phyloP scores from a whole-genome alignment of 2,888 invertebrate genomes.

The Petrolisthes cinctipes region DNA sequence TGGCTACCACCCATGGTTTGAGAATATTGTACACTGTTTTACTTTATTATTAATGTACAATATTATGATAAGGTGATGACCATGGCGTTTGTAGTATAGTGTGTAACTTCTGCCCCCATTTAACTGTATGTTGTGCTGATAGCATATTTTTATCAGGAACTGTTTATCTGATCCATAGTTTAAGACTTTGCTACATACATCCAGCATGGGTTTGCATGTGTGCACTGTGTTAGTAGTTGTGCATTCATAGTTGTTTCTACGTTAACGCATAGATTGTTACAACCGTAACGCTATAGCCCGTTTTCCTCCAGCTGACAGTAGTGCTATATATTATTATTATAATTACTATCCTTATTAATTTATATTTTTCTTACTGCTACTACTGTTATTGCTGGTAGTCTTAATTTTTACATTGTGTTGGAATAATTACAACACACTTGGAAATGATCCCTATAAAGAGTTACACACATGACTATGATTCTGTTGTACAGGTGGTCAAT shows the following conservation, averaged over 20 bases:
- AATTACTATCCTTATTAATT: too few species aligned
- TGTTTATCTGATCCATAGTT: constrained; percentile 44
- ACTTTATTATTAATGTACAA: background rate
- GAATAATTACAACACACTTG: too few species aligned
- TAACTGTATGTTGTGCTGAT: constrained; percentile 42
- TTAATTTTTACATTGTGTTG: too few species aligned
- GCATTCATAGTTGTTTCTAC: constrained; percentile 55
- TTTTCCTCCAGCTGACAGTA: too few species aligned
- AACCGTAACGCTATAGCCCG: constrained; percentile 9
- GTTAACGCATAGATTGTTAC: constrained; percentile 52
- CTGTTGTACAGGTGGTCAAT: too few species aligned
- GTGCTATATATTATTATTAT: too few species aligned
- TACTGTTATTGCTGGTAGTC: too few species aligned
- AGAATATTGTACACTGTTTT: background rate
- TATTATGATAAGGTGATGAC: background rate
- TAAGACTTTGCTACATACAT: constrained; percentile 25
- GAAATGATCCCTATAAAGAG: too few species aligned
- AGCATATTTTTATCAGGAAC: constrained; percentile 46
- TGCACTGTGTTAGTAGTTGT: constrained; percentile 58
- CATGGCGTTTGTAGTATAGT: constrained; percentile 35
- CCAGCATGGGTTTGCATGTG: constrained; percentile 51
- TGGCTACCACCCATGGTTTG: constrained; percentile 19
- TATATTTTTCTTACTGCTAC: too few species aligned
- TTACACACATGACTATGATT: too few species aligned
- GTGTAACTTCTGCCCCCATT: constrained; percentile 26